Base-by-base conservation (phyloP, 1,140 invertebrate species). In the Ooceraea biroi region DNA sequence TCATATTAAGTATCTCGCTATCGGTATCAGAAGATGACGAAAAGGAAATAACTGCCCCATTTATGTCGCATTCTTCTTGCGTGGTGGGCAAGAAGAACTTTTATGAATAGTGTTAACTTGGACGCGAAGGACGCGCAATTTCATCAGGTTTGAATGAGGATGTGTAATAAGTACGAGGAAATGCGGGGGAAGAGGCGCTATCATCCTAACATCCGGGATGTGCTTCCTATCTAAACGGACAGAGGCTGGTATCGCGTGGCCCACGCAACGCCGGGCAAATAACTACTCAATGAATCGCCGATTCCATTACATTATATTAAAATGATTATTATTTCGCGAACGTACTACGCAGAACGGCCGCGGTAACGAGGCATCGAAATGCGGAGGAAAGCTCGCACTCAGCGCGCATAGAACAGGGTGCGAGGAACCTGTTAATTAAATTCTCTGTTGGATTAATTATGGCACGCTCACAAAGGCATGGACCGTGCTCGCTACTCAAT, bases 161-260 rank as follows among this genome's bases (percentile, higher is more conserved):
- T 71, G 83, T 68, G 83, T 52, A 90, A 86, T 82, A 90, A 88
- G 84, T 90, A 85, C 85, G 90, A 94, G 93, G 93, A 94, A 94
- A 90, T 94, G 93, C 90, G 93, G 91, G 87, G 93, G 93, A 93
- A 90, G 91, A 86, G 83, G 82, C 87, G 72, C 60, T 93, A 94
- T 93, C 94, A 82, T 83, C 27, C 80, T 80, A 46, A 90, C 93
- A 88, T 94, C 93, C 94, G 92, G 94, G 94, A 94, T 93, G 94
- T 92, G 60, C 86, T 89, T 90, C 85, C 46, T 94, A 93, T 94
- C 93, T 85, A 65, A 92, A 90, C 92, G 90, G 92, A 93, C 92
- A 93, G 86, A 83, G 66, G 83, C 84, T 83, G 78, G 83, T 94
- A 93, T 94, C 92, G 52, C 86, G 27, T 5, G 27, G 60, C 93